Evolutionary conservation across 2,797 vertebrate genomes (phyloP), one percentile per base, ranked within the genome.

Genomic region (Discoglossus pictus): DNA sequence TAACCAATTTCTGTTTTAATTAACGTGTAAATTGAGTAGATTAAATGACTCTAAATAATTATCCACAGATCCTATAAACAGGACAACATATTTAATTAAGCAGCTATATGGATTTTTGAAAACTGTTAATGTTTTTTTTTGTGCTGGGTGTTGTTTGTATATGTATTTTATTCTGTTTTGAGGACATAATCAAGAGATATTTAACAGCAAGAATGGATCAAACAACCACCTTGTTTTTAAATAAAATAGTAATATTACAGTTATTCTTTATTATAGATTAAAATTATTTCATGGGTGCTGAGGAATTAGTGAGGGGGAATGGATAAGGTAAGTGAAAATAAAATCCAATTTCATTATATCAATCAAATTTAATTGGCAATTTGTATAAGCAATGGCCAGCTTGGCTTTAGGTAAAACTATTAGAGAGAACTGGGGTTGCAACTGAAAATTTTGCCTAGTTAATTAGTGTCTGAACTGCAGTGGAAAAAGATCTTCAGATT

Each of bases 41-140:
- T 93, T 88, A 94, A 95, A 96, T 94, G 92, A 94, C 92, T 91
- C 87, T 91, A 90, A 90, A 90, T 89, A 94, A 96, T 95, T 94
- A 94, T 91, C 90, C 91, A 84, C 84, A 87, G 88, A 90, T 90
- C 88, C 87, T 87, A 91, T 89, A 90, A 92, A 91, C 88, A 90
- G 90, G 93, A 94, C 94, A 94, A 94, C 92, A 92, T 93, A 93
- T 94, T 89, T 90, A 89, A 89, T 89, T 89, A 89, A 87, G 86
- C 84, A 73, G 84, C 80, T 80, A 77, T 88, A 87, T 89, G 87
- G 88, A 89, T 89, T 89, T n/a, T 88, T 89, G 84, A 88, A 89
- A 90, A 89, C 85, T 88, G 88, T 89, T 89, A 86, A 86, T 82
- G 86, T 82, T 63, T 80, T 83, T 80, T 79, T 77, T 84, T 80